Conservation (phyloP, 2,113 vertebrate genomes). For the Crocuta crocuta region DNA sequence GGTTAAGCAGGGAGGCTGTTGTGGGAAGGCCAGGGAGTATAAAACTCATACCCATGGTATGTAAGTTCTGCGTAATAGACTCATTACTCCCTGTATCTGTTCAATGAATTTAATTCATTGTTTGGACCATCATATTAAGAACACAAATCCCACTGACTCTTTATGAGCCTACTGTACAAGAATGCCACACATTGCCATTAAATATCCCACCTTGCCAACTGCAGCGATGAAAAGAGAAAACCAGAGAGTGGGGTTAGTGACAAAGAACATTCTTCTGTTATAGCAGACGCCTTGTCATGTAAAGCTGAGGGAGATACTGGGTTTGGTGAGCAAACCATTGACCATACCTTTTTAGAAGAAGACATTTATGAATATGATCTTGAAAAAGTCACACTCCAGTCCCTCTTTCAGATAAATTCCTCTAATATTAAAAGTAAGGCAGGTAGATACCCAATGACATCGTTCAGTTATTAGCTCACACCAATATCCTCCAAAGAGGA, state of each 20-base stretch:
- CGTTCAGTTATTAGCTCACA: background rate
- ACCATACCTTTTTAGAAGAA: background rate
- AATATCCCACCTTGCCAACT: background rate
- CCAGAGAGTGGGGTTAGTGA: background rate
- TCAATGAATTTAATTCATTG: background rate
- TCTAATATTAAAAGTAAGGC: background rate
- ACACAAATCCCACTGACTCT: background rate
- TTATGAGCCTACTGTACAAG: background rate
- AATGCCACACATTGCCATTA: background rate
- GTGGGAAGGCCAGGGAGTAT: background rate
- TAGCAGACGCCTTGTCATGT: background rate
- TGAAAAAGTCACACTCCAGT: background rate
- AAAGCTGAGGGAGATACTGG: background rate
- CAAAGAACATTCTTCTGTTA: background rate
- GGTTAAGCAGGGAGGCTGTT: background rate
- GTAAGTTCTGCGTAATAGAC: background rate
- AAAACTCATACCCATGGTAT: fast-evolving
- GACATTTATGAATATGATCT: background rate
- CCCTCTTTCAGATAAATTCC: background rate
- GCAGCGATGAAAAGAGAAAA: background rate
- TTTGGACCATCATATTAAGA: background rate
- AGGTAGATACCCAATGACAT: background rate
- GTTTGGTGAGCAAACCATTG: background rate
- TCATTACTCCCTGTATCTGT: background rate
- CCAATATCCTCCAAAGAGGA: background rate